Base-by-base conservation (phyloP, 2,113 vertebrate species). In the Sorex araneus region DNA sequence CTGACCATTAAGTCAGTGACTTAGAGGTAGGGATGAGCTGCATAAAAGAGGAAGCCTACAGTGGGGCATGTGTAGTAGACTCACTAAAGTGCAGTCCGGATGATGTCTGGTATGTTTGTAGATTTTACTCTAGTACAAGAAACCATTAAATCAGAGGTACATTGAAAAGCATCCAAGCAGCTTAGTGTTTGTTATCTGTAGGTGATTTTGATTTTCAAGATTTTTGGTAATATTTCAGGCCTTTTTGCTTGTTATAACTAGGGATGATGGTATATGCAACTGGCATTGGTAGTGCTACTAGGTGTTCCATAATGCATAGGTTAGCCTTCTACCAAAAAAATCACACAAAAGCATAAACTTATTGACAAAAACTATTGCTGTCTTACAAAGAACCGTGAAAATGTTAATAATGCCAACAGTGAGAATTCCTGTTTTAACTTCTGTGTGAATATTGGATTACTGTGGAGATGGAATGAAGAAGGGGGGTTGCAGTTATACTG, bases 221-320 rank as follows among this genome's bases (percentile, higher is more conserved):
- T 50, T 54, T 80, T 87, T 92, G 71, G 47, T 27, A 83, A 83
- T 60, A 27, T 94, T 50, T 88, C 50, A 82, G 79, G 71, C 30
- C 50, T 6, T 86, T 90, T 92, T 83, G 27, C 8, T 90, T 89
- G 19, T 78, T 73, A 75, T 25, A 66, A 71, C 45, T 90, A 45
- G 69, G 23, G 9, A 4, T 81, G 54, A 43, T 92, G 28, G 6
- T 84, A 5, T 75, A 21, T 67, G 18, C 27, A 66, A n/a, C 11
- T 87, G 70, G 36, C 40, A 43, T 86, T 47, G 78, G 40, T 81
- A 32, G 19, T 92, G 50, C 36, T 89, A 23, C 32, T 94, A 34
- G 76, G 76, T 30, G 36, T 79, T 80, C 73, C 81, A 3, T n/a
- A 36, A 11, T 85, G 15, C 9, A 34, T 25, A 57, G 10, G 28